Conservation (phyloP, 2,797 vertebrate species). For the Lepidocolaptes lacrymiger region DNA sequence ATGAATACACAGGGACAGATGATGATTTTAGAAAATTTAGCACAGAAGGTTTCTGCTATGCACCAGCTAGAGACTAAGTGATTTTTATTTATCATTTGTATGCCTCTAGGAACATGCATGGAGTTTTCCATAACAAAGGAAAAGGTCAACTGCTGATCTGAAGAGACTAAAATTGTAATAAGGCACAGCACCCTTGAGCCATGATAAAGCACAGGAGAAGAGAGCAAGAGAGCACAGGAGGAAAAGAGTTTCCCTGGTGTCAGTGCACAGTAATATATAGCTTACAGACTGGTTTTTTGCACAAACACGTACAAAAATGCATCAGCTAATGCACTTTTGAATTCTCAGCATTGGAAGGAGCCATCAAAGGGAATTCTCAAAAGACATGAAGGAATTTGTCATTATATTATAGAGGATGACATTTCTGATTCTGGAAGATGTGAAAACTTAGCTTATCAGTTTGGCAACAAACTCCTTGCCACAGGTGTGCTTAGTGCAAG, state of each 20-base stretch:
- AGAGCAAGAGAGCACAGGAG: neutral
- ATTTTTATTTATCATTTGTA: slow-evolving; percentile 10
- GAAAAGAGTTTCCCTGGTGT: neutral
- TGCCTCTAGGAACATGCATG: neutral
- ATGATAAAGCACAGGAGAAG: neutral
- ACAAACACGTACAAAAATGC: neutral
- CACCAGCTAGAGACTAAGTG: neutral
- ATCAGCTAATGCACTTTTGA: neutral
- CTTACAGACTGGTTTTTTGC: neutral
- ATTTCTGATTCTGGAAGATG: neutral
- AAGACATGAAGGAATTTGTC: neutral
- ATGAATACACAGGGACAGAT: neutral
- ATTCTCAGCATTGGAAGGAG: neutral
- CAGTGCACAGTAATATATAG: neutral
- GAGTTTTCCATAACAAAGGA: slow-evolving; percentile 2
- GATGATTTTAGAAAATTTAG: neutral
- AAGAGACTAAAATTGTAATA: neutral
- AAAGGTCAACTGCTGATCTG: neutral
- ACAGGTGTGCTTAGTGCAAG: neutral
- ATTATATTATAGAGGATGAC: neutral
- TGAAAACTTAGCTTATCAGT: neutral
- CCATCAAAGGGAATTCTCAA: neutral
- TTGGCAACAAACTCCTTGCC: neutral
- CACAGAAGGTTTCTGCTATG: neutral
- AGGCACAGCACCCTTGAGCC: neutral